Conservation (phyloP, 2,797 vertebrate genomes). For the Cossypha niveicapilla region DNA sequence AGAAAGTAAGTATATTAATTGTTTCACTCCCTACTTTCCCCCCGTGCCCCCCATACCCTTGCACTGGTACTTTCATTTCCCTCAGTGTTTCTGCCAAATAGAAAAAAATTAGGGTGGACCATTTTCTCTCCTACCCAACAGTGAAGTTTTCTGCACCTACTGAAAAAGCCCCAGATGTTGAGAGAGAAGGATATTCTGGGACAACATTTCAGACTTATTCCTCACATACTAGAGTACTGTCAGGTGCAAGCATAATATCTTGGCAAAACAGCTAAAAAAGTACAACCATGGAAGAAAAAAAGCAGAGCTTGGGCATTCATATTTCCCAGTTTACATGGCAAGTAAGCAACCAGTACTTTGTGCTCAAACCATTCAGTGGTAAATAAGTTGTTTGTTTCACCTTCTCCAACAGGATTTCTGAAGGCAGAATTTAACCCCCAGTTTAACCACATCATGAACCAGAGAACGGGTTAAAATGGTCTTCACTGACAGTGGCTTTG, state of each 20-base stretch:
- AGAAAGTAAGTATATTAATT: background rate
- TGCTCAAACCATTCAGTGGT: background rate
- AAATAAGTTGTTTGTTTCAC: background rate
- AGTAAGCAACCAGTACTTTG: background rate
- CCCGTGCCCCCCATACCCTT: rapidly evolving
- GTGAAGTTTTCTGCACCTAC: background rate
- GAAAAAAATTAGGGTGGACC: background rate
- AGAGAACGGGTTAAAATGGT: background rate
- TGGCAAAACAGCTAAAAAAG: background rate
- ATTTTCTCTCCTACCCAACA: background rate
- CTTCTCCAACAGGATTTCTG: background rate
- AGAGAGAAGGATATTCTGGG: background rate
- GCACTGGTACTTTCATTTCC: background rate
- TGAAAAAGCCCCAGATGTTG: background rate
- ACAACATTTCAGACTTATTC: background rate
- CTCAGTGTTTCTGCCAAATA: background rate
- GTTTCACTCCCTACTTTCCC: background rate
- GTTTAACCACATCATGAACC: background rate
- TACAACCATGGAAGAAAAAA: background rate
- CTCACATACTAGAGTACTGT: background rate
- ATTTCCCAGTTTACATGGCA: background rate
- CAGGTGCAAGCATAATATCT: background rate
- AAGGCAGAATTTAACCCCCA: background rate
- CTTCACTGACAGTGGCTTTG: background rate
- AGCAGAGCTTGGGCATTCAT: background rate